Evolutionary conservation across 2,113 vertebrate genomes (phyloP).

Genomic region (Notarius quadriscutis): DNA sequence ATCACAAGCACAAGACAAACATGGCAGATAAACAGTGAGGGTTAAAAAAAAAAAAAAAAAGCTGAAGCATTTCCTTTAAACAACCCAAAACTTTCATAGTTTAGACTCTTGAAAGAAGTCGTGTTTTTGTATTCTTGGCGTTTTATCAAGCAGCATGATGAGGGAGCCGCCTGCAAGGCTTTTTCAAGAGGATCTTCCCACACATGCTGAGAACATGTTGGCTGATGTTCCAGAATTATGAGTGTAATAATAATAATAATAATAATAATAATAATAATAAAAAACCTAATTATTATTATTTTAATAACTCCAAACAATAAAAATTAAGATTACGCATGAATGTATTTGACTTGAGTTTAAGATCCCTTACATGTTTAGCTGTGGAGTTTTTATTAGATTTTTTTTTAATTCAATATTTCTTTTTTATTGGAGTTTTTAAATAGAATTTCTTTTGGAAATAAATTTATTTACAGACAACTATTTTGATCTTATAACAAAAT

Average conservation of each 20-base stretch:
- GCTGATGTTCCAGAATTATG: not conserved
- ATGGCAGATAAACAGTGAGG: not conserved
- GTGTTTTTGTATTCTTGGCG: not conserved
- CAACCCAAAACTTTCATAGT: not conserved
- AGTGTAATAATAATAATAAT: not conserved
- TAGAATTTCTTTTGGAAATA: not conserved
- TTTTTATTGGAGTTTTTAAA: no score
- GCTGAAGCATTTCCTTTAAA: not conserved
- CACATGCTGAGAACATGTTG: not conserved
- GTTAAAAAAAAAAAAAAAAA: not conserved
- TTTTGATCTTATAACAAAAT: not conserved
- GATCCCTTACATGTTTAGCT: not conserved
- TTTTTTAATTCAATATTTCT: no score
- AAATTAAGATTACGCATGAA: not conserved
- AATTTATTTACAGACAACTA: no score
- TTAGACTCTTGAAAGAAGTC: not conserved
- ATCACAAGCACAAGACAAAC: not conserved
- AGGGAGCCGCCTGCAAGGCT: not conserved
- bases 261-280: not conserved
- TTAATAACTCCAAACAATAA: not conserved
- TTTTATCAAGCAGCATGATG: not conserved
- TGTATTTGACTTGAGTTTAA: not conserved
- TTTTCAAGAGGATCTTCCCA: not conserved
- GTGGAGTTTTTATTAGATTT: no score
- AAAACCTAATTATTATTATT: no score